Evolutionary conservation across 2,888 invertebrate genomes (phyloP), one percentile per base, ranked within the genome.

Genomic region (Macrostomum cliftonense): DNA sequence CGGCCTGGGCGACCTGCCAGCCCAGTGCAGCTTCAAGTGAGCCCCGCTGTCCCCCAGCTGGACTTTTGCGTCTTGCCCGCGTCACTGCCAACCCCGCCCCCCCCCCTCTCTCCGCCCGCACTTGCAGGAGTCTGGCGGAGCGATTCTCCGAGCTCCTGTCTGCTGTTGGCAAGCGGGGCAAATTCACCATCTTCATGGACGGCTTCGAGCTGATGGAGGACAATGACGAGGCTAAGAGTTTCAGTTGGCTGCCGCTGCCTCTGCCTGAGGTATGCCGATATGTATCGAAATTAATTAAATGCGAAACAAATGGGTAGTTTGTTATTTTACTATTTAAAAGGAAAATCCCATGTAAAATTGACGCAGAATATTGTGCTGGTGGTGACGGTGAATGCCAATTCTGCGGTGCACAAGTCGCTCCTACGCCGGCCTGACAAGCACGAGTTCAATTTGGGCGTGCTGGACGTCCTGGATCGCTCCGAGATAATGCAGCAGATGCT

Each of bases 351-450:
- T 28, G 4, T 28, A 4, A 28, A 28, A 28, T 7, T 28, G 4
- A 53, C 55, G 2, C 58, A 68, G 66, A 66, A 67, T 57, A 64
- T 65, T n/a, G 53, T 64, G 44, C 50, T 68, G 51, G 61, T 68
- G 28, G 37, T 67, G 36, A 63, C 63, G 39, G 59, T 59, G 12
- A 53, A 61, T 43, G 60, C 60, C 20, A 58, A 57, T 37, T 59
- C 62, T 2, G 54, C 54, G 42, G 54, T 57, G 20, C 59, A 63
- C 56, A 55, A 57, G 49, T 53, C 61, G 4, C 49, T 68, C 14
- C 46, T 52, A 50, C 52, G 61, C 36, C 50, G 57, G 12, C 54
- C 54, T 13, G 45, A 49, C 36, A 50, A 55, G 4, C 45, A 47
- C 9, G 57, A 59, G 37, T 47, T 63, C 16, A 49, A 49, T 14